A percentile compares a stretch with the other conserved stretches of the same genome.
Evolutionary conservation across 1,140 invertebrate genomes (phyloP).

Genomic region (Pinna nobilis): DNA sequence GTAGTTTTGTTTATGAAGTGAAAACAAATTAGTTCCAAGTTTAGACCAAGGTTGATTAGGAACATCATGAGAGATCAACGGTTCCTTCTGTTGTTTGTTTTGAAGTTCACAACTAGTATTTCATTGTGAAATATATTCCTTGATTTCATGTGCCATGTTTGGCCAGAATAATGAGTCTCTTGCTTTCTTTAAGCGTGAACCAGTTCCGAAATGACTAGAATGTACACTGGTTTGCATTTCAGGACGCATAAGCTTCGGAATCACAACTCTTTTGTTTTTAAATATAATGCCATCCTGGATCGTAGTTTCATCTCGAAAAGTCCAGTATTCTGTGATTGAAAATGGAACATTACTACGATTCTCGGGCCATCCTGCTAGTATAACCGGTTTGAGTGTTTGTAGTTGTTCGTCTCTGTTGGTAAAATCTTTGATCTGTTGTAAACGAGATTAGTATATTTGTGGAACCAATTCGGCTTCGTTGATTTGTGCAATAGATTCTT

Average conservation of each 20-base stretch:
- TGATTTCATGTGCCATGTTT: conserved; percentile 40
- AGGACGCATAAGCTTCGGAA: not conserved
- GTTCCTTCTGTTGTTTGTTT: conserved; percentile 3
- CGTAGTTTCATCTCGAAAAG: conserved; percentile 35
- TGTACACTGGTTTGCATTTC: not conserved
- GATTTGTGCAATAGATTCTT: not conserved
- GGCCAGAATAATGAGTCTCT: conserved; percentile 49
- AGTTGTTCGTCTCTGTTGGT: conserved; percentile 2
- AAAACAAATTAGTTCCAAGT: conserved; percentile 39
- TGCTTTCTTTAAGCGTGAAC: conserved; percentile 27
- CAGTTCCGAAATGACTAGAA: conserved; percentile 14
- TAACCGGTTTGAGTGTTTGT: conserved; percentile 8
- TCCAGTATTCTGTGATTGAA: conserved; percentile 21
- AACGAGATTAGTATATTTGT: not conserved
- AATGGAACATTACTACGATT: not conserved
- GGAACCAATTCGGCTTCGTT: not conserved
- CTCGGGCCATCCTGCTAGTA: conserved; percentile 29
- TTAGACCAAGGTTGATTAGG: not conserved
- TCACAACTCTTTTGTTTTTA: conserved; percentile 27
- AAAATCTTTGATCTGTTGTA: too few relatives aligned
- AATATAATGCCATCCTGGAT: conserved; percentile 44
- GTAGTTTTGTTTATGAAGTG: conserved; percentile 35
- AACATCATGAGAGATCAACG: not conserved
- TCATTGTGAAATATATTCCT: conserved; percentile 10
- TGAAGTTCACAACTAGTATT: not conserved